phyloP scores from a whole-genome alignment of 2,113 vertebrate species.

The Dendropsophus ebraccatus region DNA sequence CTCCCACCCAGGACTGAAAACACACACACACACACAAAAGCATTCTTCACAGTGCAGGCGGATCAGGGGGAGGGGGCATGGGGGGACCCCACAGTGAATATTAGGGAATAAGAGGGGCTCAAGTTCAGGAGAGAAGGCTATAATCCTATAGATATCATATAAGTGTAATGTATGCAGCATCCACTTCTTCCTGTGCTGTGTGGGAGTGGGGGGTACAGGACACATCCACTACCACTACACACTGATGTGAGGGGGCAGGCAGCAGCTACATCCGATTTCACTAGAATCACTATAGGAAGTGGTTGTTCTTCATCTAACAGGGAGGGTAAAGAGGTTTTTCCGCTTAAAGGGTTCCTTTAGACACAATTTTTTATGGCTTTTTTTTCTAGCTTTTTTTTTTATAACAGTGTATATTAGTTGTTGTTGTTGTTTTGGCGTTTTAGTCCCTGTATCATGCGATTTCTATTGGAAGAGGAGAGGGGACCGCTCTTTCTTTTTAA shows the following conservation, averaged over 20 bases:
- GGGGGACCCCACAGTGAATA: background rate
- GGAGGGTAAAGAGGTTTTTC: background rate
- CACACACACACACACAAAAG: background rate
- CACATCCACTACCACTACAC: background rate
- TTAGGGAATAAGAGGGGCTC: background rate
- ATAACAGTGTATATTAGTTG: too few species aligned
- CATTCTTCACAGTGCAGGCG: conserved; percentile 17
- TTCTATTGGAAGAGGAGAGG: too few species aligned
- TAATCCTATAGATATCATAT: too few species aligned
- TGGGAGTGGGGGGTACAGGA: background rate
- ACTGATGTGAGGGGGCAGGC: background rate
- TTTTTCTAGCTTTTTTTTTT: too few species aligned
- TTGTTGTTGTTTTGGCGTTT: too few species aligned
- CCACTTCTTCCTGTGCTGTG: background rate
- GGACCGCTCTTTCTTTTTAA: too few species aligned
- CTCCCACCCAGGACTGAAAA: background rate
- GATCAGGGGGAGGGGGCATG: background rate
- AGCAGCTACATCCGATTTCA: background rate
- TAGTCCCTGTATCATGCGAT: too few species aligned
- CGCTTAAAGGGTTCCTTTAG: too few species aligned
- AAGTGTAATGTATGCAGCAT: too few species aligned
- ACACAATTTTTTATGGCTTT: too few species aligned
- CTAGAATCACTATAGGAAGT: background rate
- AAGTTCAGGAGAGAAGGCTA: background rate
- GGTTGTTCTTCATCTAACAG: background rate